Evolutionary conservation across 1,140 invertebrate species (phyloP).

Genomic region (Cheumatopsyche charites): DNA sequence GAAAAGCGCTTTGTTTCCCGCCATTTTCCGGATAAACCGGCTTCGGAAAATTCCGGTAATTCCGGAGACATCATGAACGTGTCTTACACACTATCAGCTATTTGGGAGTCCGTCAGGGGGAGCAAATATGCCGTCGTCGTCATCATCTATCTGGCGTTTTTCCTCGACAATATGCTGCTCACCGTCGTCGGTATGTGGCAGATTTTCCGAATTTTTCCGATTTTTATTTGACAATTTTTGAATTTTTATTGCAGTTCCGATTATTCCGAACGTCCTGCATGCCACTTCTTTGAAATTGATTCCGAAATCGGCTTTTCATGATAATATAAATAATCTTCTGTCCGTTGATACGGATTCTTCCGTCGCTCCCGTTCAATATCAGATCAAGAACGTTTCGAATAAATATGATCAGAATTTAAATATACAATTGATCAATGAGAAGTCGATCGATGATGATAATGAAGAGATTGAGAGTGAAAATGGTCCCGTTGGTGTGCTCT

Average conservation of each 20-base stretch:
- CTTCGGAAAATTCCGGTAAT: background rate
- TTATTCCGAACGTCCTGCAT: conserved; percentile 82
- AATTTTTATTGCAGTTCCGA: conserved; percentile 71
- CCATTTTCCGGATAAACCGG: background rate
- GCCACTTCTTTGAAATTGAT: conserved; percentile 56
- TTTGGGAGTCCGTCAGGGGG: conserved; percentile 23
- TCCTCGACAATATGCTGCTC: conserved; percentile 77
- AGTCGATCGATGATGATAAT: conserved; percentile 51
- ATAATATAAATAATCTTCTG: conserved; percentile 49
- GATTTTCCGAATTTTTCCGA: conserved; percentile 8
- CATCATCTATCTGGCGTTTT: conserved; percentile 71
- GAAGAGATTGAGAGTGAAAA: conserved; percentile 67
- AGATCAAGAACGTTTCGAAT: conserved; percentile 41
- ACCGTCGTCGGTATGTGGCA: conserved; percentile 76
- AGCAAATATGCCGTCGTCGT: conserved; percentile 54
- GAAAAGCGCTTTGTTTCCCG: conserved; percentile 17
- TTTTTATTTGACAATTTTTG: conserved; percentile 17
- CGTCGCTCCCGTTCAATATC: conserved; percentile 30
- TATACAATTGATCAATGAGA: conserved; percentile 27
- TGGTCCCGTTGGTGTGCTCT: conserved; percentile 77
- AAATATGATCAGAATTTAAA: conserved; percentile 13
- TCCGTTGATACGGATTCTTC: conserved; percentile 27
- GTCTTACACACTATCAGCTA: background rate
- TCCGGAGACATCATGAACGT: conserved; percentile 7
- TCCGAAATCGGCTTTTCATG: conserved; percentile 44